Evolutionary conservation across 2,888 invertebrate species (phyloP).

Genomic region (Ormyrus nitidulus): DNA sequence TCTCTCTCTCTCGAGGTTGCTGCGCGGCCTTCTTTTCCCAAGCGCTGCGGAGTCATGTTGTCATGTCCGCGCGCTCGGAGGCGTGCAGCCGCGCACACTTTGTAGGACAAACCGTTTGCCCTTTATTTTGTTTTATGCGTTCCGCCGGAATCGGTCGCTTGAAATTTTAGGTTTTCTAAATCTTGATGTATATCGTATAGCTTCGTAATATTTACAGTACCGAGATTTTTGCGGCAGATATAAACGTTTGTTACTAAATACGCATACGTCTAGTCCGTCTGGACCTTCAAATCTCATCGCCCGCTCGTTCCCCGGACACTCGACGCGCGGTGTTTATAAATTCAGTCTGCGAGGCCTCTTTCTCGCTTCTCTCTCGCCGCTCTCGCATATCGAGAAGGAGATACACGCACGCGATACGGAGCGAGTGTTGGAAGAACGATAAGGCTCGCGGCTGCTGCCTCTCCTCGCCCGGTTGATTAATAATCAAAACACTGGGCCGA

Average conservation of each 20-base stretch:
- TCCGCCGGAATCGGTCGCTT: no score
- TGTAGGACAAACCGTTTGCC: no score
- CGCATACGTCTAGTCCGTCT: no score
- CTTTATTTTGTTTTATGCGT: no score
- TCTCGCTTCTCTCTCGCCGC: conserved; percentile 12
- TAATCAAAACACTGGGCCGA: conserved; percentile 49
- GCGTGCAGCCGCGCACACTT: no score
- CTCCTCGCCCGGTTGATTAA: conserved; percentile 41
- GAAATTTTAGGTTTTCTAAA: no score
- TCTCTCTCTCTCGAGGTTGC: conserved; percentile 14
- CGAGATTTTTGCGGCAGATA: no score
- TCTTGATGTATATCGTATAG: no score
- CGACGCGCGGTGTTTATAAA: conserved; percentile 43
- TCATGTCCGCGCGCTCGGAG: neutral
- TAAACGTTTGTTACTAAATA: no score
- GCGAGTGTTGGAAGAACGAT: conserved; percentile 25
- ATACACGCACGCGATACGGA: neutral
- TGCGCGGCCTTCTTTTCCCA: neutral
- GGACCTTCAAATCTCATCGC: neutral
- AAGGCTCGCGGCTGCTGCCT: conserved; percentile 12
- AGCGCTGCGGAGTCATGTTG: no score
- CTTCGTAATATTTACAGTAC: no score
- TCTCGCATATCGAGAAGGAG: neutral
- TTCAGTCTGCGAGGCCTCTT: conserved; percentile 47
- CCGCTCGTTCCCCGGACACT: neutral